Evolutionary conservation across 2,113 vertebrate species (phyloP).

Genomic region (Aspiorhynchus laticeps): DNA sequence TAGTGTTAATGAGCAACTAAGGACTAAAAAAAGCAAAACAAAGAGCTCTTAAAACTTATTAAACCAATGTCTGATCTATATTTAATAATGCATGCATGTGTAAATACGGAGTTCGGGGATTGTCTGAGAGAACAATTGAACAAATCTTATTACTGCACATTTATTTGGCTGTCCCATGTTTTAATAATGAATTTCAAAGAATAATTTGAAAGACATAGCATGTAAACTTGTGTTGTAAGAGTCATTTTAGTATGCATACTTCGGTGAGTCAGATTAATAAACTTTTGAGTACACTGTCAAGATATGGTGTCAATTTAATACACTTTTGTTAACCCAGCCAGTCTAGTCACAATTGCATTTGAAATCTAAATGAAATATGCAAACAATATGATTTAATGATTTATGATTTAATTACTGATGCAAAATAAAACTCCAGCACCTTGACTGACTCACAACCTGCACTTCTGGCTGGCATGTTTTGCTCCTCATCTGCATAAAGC

Average conservation of each 20-base stretch:
- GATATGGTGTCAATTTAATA: neutral
- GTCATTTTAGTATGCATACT: neutral
- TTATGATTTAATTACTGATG: too few relatives aligned
- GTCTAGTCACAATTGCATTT: neutral
- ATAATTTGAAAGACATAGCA: neutral
- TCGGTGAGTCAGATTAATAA: neutral
- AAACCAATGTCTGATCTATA: neutral
- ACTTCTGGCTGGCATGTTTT: neutral
- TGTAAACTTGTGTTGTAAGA: neutral
- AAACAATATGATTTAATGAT: neutral
- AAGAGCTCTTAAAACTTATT: neutral
- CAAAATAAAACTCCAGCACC: neutral
- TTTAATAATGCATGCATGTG: slow-evolving; percentile 10
- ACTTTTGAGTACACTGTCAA: neutral
- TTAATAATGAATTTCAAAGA: neutral
- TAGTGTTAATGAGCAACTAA: neutral
- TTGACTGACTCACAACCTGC: neutral
- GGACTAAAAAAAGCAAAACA: neutral
- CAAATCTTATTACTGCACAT: neutral
- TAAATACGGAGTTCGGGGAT: neutral
- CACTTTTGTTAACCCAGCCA: neutral
- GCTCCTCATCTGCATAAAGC: neutral
- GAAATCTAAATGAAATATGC: neutral
- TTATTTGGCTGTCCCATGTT: neutral
- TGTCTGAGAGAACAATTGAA: neutral